Base-by-base conservation (phyloP, 2,113 vertebrate species). In the Megatriorchis doriae region DNA sequence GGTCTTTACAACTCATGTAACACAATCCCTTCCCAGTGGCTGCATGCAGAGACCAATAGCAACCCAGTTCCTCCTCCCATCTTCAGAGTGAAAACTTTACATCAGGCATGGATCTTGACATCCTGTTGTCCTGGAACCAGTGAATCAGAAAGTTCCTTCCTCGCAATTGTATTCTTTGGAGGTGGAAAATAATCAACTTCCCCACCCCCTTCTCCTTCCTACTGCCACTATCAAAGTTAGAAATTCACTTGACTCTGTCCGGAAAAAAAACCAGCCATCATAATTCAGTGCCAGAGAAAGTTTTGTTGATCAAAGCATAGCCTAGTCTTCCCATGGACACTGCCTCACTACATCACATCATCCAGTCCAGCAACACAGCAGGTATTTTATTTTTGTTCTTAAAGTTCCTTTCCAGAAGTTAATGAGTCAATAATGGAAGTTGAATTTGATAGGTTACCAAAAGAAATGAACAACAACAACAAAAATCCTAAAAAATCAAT, bases 111-210 rank as follows among this genome's bases (percentile, higher is more conserved):
- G 93, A 94, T 97, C 93, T 93, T 96, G 86, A 96, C 93, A 95
- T 96, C 96, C 90, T 96, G 93, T 96, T 96, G 96, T 96, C 94
- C 93, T 97, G 96, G 95, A 95, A 97, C 91, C 85, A 88, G 48
- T 96, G 90, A 94, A 96, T 97, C 94, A 96, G 94, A 97, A 97
- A 96, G 91, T 97, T 96, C 94, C 96, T 97, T 97, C 96, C 96
- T 97, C 36, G 7, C 92, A 96, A 97, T 96, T 96, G 96, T 96
- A 92, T 97, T 97, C 93, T 95, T 96, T 71, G 67, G 93, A 97
- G 84, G 93, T 97, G 92, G 96, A 96, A 94, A 97, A 94, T 95
- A 94, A 93, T 96, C 96, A 96, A 94, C 88, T 79, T 94, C 94
- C 92, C 94, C 92, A 71, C 83, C 77, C 89, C 96, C 96, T 94